Base-by-base conservation (phyloP, 2,888 invertebrate species). In the Artemia sinica region DNA sequence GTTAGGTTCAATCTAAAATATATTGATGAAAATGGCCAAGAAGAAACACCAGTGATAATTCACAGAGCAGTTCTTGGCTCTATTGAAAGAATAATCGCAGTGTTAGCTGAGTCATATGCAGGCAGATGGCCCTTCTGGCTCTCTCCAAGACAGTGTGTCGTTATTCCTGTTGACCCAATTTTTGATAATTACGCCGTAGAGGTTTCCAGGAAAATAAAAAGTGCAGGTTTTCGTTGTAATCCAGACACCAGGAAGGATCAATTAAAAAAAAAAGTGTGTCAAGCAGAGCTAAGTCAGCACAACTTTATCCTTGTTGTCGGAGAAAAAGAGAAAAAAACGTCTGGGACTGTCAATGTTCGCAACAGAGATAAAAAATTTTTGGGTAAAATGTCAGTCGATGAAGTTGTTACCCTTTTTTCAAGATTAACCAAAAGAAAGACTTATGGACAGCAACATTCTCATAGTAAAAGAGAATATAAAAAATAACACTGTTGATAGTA, bases 81-180 rank as follows among this genome's bases (percentile, higher is more conserved):
- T 0, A 90, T 98, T 9, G 98, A 98, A 80, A 84, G 98, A 48
- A 94, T 97, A 92, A 87, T 98, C 71, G 98, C 97, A 1, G 93
- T 99, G 75, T 82, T 99, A 66, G 91, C 92, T 49, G 98, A 99
- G 81, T 91, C 87, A 72, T 98, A 87, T 80, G 97, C 89, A n/a
- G 98, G 98, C 72, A 97, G 97, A 81, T 98, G 98, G 97, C 98
- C 98, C 10, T 95, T 98, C 82, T 98, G 98, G 98, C 78, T 98
- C 66, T 96, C 95, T 1, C 98, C 98, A 4, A 81, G 95, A 10
- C 98, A 98, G 79, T 86, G 84, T 0, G 86, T 90, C 84, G 87
- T 97, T 18, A 87, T 99, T 72, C 94, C 97, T 0, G 91, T 99
- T 8, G 91, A 90, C 0, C 87, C 90, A 0, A 82, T 83, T 10